phyloP scores from a whole-genome alignment of 2,797 vertebrate species.

The Neosilurus mollespiculum region DNA sequence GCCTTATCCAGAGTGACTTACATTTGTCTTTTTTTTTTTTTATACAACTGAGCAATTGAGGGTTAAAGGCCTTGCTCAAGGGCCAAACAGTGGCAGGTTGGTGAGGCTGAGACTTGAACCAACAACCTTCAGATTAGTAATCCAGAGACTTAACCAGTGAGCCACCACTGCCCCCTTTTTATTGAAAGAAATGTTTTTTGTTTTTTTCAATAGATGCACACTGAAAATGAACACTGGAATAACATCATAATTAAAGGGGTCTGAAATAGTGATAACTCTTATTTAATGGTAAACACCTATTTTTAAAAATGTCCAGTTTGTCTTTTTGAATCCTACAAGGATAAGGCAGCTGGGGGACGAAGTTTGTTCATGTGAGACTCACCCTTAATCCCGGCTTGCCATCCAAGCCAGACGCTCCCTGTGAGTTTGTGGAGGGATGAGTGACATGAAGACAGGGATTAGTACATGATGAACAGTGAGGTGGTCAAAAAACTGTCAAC shows the following conservation, averaged over 20 bases:
- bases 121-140: no score
- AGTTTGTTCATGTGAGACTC: conserved; percentile 82
- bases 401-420: conserved; percentile 99
- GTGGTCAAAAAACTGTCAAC: conserved; percentile 57
- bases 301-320: not conserved
- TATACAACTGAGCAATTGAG: no score
- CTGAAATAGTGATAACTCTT: not conserved
- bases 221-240: not conserved
- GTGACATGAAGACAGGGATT: conserved; percentile 97
- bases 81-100: no score
- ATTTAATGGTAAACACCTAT: not conserved
- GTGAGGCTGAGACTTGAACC: no score
- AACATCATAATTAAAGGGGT: not conserved
- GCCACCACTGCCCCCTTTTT: no score
- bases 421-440: conserved; percentile 89
- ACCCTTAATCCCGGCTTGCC: conserved; percentile 98
- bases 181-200: not conserved
- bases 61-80: no score
- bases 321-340: conserved; percentile 19
- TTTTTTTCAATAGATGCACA: not conserved
- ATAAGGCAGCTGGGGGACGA: conserved; percentile 61
- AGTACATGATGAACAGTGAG: conserved; percentile 82
- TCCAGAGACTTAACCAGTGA: no score
- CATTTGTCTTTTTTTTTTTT: no score
- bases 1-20: no score